Evolutionary conservation across 1,140 invertebrate species (phyloP), one percentile per base, ranked within the genome.

Genomic region (Hycleus phaleratus): DNA sequence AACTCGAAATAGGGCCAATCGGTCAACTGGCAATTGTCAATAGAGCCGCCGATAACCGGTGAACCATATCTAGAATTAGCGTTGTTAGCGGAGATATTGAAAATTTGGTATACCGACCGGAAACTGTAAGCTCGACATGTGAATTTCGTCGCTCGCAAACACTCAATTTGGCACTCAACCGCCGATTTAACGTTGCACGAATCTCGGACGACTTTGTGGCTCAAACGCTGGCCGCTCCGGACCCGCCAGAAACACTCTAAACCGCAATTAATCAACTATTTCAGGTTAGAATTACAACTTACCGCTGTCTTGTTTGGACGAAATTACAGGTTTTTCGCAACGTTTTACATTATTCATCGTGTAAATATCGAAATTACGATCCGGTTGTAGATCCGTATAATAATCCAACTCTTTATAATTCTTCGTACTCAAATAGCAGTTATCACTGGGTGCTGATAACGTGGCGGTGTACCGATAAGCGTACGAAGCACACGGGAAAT

Each of bases 171-270:
- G 64, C 88, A 91, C 24, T 89, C 85, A 0, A 85, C 86, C 3
- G 90, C 77, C 2, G 82, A 82, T 2, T 82, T 75, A 2, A 84
- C 85, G 0, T 78, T 81, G 0, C 86, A 68, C 0, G 85, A 81
- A 26, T 85, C 82, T 32, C 81, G 78, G 0, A 82, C 79, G 2
- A 86, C 78, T 0, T 75, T 71, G 10, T 80, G 77, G 32, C 81
- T 79, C 46, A 90, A 80, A 12, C 81, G 75, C 3, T 84, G 81
- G 3, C 84, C 86, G 60, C 85, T 88, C 38, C 85, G 79, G 1
- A 88, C 82, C 46, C 87, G 81, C 81, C 86, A 87, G 69, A 91
- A 91, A 71, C 88, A 91, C 71, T 90, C 88, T 88, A 70, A 44
- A 42, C 18, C 18, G 2, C 18, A 18, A 18, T 18, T 18, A 18